These are phyloP conservation scores for Cephalopachus bancanus DNA, from an alignment of 2,797 vertebrate species.

Conservation along the genomic window DNA sequence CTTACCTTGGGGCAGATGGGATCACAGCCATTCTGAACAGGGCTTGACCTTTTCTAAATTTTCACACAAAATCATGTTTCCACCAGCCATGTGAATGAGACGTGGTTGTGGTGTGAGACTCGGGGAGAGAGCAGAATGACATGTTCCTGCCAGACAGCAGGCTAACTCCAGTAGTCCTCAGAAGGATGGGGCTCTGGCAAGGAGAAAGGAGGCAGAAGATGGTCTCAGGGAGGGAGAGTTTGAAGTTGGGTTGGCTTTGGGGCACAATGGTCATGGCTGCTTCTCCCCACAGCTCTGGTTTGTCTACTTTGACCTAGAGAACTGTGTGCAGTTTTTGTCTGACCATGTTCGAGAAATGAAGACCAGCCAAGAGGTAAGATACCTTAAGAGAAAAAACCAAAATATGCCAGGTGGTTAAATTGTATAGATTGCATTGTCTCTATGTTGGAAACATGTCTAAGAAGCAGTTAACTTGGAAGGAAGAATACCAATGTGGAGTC, in stretches of 20 bases:
- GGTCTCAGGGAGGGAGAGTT: background rate
- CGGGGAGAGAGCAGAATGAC: background rate
- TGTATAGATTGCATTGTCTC: background rate
- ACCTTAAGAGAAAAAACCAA: background rate
- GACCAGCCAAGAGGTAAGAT: slow-evolving; percentile 82
- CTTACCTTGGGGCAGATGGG: too few species aligned
- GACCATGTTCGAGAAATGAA: slow-evolving; percentile 85
- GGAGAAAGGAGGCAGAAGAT: background rate
- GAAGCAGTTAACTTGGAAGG: background rate
- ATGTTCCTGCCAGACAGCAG: background rate
- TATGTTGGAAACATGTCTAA: background rate
- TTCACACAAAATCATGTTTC: background rate
- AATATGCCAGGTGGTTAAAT: background rate
- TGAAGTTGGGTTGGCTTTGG: background rate
- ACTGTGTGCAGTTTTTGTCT: slow-evolving; percentile 86
- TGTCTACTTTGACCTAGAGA: slow-evolving; percentile 86
- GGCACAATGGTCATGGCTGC: background rate
- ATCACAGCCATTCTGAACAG: background rate
- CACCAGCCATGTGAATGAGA: background rate
- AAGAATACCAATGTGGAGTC: background rate
- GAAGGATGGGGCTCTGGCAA: accelerated
- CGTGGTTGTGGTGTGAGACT: accelerated
- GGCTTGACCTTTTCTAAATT: background rate
- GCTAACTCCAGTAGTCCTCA: background rate
- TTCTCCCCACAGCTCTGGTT: slow-evolving; percentile 89